Conservation (phyloP, 2,797 vertebrate species). For the Miichthys miiuy region DNA sequence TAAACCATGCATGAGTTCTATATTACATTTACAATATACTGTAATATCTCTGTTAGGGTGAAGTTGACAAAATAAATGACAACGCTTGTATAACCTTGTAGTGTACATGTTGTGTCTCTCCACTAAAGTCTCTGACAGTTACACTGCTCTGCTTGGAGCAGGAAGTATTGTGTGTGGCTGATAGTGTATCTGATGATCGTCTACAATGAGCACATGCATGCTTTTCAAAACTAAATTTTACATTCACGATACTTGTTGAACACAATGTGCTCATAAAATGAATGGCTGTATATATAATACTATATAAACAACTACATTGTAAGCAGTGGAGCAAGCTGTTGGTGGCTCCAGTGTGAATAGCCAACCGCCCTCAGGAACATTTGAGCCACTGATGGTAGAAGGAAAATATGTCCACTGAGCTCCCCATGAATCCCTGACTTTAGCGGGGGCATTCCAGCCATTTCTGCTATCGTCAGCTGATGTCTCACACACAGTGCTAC, state of each 20-base stretch:
- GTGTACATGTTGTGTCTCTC: conserved; percentile 11
- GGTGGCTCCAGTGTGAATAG: conserved; percentile 40
- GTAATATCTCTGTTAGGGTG: conserved; percentile 10
- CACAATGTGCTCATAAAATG: conserved; percentile 4
- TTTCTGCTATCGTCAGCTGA: conserved; percentile 55
- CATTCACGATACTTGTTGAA: conserved; percentile 13
- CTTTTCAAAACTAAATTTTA: conserved; percentile 13
- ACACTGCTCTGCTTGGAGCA: conserved; percentile 31
- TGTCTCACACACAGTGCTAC: conserved; percentile 46
- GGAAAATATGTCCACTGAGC: conserved; percentile 78
- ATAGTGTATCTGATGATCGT: conserved; percentile 54
- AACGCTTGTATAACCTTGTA: conserved; percentile 17
- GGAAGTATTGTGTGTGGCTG: conserved; percentile 56
- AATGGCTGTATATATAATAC: conserved; percentile 10
- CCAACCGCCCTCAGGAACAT: conserved; percentile 60
- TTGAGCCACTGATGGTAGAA: conserved; percentile 77
- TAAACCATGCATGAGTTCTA: conserved; percentile 40
- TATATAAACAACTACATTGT: conserved; percentile 20
- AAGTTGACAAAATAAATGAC: not conserved
- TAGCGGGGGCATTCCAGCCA: conserved; percentile 51
- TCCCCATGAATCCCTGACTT: conserved; percentile 61
- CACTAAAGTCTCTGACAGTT: conserved; percentile 44
- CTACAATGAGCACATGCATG: conserved; percentile 20
- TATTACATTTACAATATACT: not conserved
- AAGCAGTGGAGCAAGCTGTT: conserved; percentile 30